Evolutionary conservation across 2,888 invertebrate species (phyloP), one percentile per base, ranked within the genome.

Genomic region (Phyto melanocephala): DNA sequence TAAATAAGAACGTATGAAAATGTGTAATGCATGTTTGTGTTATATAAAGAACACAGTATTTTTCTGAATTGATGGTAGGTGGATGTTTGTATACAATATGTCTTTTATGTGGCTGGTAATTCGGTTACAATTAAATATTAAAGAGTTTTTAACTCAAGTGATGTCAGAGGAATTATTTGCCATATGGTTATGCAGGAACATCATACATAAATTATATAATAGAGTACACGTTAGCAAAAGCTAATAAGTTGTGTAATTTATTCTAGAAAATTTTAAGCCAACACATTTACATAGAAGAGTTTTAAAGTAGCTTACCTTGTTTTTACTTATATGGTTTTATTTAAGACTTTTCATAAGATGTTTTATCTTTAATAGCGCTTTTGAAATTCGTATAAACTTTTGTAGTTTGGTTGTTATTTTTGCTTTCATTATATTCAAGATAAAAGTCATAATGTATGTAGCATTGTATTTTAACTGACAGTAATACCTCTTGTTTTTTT

Each of bases 401-500:
- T 17, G 1, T 20, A 11, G 15, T 28, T 10, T 40, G n/a, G n/a
- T n/a, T n/a, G n/a, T n/a, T 68, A 15, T 17, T 70, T 37, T 24
- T 45, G 33, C 42, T 37, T 47, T 37, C 17, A 62, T 60, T 28
- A n/a, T 15, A 50, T 58, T 65, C n/a, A 22, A 24, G 40, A 28
- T 24, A 65, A 74, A 33, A 70, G 62, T 28, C n/a, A 52, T 33
- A 70, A 81, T 68, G n/a, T 60, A 81, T 65, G 65, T 79, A 74
- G 42, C 63, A 70, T 65, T 75, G 52, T 45, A 65, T 56, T 75
- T 75, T 35, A 62, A 79, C 54, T 75, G 70, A 67, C 65, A 67
- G 74, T 75, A 79, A 79, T 82, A 45, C 71, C 24, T 42, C n/a
- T 70, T 20, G n/a, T n/a, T n/a, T n/a, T 11, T 22, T 52, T 70